A percentile compares a stretch with the other conserved stretches of the same genome.
Conservation (phyloP, 1,140 invertebrate species). For the Cyrtorhinus lividipennis region DNA sequence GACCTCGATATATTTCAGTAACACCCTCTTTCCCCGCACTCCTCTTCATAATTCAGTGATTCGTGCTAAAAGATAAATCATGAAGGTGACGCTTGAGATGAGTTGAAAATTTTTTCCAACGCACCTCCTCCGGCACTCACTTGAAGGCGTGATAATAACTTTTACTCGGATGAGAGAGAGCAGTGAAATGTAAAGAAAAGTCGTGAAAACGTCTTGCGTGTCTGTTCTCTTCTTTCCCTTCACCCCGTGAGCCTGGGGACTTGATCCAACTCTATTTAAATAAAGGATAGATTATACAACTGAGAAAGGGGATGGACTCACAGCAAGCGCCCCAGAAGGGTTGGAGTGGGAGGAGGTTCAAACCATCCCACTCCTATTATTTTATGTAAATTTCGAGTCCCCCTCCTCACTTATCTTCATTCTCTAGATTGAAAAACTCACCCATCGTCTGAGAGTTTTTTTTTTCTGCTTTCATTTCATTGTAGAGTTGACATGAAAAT, state of each 20-base stretch:
- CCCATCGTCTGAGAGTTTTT: background rate
- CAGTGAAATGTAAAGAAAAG: background rate
- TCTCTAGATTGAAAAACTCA: conserved; percentile 3
- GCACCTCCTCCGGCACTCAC: too few species aligned
- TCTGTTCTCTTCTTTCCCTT: background rate
- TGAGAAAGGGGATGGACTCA: background rate
- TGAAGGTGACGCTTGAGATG: too few species aligned
- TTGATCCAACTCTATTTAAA: background rate
- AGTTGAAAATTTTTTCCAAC: too few species aligned
- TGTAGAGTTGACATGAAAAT: background rate
- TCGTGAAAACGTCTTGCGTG: background rate
- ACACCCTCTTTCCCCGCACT: too few species aligned
- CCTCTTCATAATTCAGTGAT: too few species aligned
- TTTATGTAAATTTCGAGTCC: conserved; percentile 2
- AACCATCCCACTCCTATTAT: background rate
- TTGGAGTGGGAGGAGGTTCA: background rate
- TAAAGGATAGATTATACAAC: conserved; percentile 6
- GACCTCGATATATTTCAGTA: too few species aligned
- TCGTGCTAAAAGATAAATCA: too few species aligned
- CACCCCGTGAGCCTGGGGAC: background rate
- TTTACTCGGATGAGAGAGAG: too few species aligned
- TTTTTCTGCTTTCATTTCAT: background rate
- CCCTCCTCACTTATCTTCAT: background rate
- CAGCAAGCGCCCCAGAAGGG: background rate
- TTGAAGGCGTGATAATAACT: too few species aligned